Conservation (phyloP, 2,113 vertebrate genomes). For the Odobenus rosmarus region DNA sequence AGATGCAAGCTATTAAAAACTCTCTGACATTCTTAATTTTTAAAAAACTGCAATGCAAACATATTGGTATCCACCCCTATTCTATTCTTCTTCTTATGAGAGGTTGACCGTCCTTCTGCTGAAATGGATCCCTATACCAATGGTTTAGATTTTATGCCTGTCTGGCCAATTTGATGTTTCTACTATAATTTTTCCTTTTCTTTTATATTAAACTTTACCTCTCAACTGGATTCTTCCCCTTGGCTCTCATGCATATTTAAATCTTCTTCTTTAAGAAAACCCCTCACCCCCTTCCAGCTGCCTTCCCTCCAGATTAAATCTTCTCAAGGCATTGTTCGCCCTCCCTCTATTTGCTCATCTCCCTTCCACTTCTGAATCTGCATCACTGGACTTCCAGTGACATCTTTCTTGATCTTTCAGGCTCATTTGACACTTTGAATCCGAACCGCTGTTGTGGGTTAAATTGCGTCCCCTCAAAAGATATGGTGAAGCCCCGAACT, state of each 20-base stretch:
- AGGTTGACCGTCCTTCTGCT: neutral
- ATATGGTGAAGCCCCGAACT: neutral
- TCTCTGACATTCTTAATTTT: too few species aligned
- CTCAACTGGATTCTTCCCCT: neutral
- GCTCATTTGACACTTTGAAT: neutral
- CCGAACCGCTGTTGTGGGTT: neutral
- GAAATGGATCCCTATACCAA: neutral
- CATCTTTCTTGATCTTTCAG: neutral
- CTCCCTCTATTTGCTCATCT: neutral
- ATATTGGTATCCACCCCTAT: fast-evolving
- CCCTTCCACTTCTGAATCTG: neutral
- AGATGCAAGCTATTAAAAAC: neutral
- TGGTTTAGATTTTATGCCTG: neutral
- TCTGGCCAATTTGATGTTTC: neutral
- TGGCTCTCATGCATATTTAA: neutral
- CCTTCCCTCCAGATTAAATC: neutral
- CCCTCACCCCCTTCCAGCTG: neutral
- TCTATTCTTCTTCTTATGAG: neutral
- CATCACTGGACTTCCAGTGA: neutral
- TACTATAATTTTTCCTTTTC: neutral
- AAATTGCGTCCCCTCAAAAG: neutral
- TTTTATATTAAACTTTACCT: neutral
- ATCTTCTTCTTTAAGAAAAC: neutral
- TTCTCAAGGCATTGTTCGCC: neutral
- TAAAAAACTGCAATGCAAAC: fast-evolving